These are phyloP conservation scores for Calameuta pallipes DNA, from an alignment of 2,888 invertebrate species.

Conservation along the genomic window DNA sequence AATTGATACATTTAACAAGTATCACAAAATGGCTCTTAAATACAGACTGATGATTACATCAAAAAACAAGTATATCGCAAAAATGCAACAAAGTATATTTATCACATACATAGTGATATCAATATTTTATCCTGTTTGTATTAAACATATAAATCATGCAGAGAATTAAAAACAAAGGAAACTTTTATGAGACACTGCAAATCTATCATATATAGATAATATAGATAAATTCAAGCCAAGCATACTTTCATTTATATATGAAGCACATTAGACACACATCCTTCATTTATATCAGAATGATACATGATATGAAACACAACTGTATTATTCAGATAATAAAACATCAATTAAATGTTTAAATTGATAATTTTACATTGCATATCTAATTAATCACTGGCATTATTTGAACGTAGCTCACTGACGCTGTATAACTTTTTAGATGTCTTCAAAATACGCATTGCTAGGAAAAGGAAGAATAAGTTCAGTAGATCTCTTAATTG, in stretches of 20 bases:
- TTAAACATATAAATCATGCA: background rate
- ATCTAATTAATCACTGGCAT: background rate
- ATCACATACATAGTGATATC: background rate
- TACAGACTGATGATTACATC: background rate
- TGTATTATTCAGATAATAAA: background rate
- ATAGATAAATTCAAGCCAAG: too few species aligned
- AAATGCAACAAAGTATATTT: background rate
- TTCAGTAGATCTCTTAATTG: background rate
- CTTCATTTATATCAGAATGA: too few species aligned
- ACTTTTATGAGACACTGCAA: too few species aligned
- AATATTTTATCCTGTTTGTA: background rate
- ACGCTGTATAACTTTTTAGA: background rate
- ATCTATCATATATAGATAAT: too few species aligned
- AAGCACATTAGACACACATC: too few species aligned
- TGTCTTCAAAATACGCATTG: background rate
- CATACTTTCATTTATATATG: too few species aligned
- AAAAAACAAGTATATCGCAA: background rate
- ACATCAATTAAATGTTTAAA: background rate
- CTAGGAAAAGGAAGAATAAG: background rate
- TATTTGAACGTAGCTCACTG: background rate
- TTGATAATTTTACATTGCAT: background rate
- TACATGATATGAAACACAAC: background rate
- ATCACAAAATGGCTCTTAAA: background rate
- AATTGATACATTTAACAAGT: background rate
- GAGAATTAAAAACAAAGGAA: too few species aligned